A percentile compares a stretch with the other conserved stretches of the same genome.
phyloP scores from a whole-genome alignment of 2,113 vertebrate species.

The Bufo bufo region DNA sequence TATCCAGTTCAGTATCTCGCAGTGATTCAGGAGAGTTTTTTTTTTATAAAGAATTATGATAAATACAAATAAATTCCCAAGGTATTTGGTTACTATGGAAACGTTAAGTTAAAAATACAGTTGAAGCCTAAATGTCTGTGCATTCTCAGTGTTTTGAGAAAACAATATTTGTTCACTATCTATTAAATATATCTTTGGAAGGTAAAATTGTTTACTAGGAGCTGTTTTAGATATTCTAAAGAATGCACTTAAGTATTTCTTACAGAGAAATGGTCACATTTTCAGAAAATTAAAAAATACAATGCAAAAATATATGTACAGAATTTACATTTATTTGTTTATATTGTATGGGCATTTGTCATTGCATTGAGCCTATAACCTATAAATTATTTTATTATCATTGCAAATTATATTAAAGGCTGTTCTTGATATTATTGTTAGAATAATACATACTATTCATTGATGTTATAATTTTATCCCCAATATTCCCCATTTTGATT shows the following conservation, averaged over 20 bases:
- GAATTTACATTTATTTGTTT: background rate
- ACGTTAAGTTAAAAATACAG: conserved; percentile 2
- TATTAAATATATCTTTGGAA: background rate
- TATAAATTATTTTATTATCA: background rate
- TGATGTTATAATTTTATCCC: background rate
- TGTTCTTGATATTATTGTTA: too few species aligned
- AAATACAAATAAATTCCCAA: background rate
- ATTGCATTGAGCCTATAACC: too few species aligned
- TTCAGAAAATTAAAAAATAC: background rate
- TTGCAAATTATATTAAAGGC: background rate
- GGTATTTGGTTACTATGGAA: conserved; percentile 5
- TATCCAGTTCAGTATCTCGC: background rate
- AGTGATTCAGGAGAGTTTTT: background rate
- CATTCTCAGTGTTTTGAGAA: background rate
- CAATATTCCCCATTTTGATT: background rate
- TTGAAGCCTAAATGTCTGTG: background rate
- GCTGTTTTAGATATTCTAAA: background rate
- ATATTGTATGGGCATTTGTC: too few species aligned
- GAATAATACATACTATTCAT: background rate
- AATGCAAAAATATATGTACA: background rate
- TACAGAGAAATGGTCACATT: background rate
- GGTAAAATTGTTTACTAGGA: background rate
- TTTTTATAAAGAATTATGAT: background rate
- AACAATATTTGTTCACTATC: background rate
- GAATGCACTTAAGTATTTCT: background rate